These are phyloP conservation scores for Drosophila parabipectinata DNA, from an alignment of 1,140 invertebrate genomes.

Conservation along the genomic window DNA sequence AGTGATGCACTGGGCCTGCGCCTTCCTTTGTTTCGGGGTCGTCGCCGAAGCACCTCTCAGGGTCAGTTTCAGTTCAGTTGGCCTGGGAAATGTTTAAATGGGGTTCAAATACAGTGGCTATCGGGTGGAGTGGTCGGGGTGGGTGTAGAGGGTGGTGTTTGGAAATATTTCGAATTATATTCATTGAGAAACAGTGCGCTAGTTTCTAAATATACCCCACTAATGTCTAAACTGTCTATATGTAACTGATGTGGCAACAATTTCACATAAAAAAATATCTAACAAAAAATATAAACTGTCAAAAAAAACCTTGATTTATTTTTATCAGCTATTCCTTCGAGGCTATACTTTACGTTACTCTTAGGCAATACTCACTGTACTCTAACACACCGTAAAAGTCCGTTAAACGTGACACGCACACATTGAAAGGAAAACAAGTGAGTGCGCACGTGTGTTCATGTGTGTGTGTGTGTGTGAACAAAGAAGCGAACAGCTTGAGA, in stretches of 20 bases:
- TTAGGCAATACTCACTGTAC: slow-evolving; percentile 22
- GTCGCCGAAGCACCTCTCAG: slow-evolving; percentile 27
- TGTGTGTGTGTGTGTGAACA: slow-evolving; percentile 32
- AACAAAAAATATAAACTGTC: background rate
- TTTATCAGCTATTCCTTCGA: background rate
- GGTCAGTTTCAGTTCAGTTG: slow-evolving; percentile 20
- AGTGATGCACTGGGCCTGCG: slow-evolving; percentile 9
- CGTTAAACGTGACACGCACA: slow-evolving; percentile 50
- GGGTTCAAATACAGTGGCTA: slow-evolving; percentile 9
- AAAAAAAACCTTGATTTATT: background rate
- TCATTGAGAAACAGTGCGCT: background rate
- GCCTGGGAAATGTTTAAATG: slow-evolving; percentile 18
- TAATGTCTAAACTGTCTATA: background rate
- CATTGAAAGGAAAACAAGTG: slow-evolving; percentile 18
- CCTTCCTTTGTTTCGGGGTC: slow-evolving; percentile 49
- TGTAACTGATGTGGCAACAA: background rate
- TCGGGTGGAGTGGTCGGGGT: background rate
- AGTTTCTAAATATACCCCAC: background rate
- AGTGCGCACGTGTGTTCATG: slow-evolving; percentile 5
- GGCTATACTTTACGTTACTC: background rate
- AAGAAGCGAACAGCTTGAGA: slow-evolving; percentile 23
- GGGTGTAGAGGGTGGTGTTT: background rate
- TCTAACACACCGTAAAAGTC: slow-evolving; percentile 1
- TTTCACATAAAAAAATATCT: too few species aligned
- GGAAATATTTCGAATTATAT: too few species aligned